These are phyloP conservation scores for Psilopsiagon aurifrons DNA, from an alignment of 2,113 vertebrate genomes.

Conservation along the genomic window DNA sequence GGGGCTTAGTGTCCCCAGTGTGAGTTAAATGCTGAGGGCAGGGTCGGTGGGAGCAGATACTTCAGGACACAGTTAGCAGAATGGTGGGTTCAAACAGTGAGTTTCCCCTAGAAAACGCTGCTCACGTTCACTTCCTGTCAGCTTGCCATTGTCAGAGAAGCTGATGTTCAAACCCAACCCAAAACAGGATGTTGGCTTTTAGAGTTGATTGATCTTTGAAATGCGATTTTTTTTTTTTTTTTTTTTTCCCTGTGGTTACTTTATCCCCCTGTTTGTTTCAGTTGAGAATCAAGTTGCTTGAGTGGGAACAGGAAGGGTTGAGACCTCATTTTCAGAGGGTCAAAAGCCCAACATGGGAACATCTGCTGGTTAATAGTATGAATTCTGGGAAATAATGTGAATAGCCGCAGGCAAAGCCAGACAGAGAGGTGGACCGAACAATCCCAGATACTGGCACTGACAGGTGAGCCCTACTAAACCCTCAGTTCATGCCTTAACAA, in stretches of 20 bases:
- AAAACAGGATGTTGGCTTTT: slow-evolving; percentile 77
- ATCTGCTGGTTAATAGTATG: neutral
- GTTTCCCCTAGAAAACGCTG: neutral
- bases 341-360: neutral
- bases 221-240: slow-evolving; percentile 6
- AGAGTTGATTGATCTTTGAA: slow-evolving; percentile 39
- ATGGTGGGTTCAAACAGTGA: neutral
- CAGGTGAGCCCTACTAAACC: neutral
- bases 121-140: slow-evolving; percentile 60
- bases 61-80: neutral
- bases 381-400: neutral
- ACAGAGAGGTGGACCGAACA: neutral
- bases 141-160: slow-evolving; percentile 12
- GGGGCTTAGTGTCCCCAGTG: neutral
- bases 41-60: neutral
- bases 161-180: neutral
- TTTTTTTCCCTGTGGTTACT: neutral
- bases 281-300: neutral
- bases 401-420: neutral
- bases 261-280: neutral
- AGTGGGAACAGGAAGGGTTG: neutral
- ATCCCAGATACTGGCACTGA: neutral
- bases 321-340: neutral
- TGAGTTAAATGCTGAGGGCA: neutral
- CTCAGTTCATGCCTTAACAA: neutral